Evolutionary conservation across 1,140 invertebrate species (phyloP).

Genomic region (Drosophila ananassae): DNA sequence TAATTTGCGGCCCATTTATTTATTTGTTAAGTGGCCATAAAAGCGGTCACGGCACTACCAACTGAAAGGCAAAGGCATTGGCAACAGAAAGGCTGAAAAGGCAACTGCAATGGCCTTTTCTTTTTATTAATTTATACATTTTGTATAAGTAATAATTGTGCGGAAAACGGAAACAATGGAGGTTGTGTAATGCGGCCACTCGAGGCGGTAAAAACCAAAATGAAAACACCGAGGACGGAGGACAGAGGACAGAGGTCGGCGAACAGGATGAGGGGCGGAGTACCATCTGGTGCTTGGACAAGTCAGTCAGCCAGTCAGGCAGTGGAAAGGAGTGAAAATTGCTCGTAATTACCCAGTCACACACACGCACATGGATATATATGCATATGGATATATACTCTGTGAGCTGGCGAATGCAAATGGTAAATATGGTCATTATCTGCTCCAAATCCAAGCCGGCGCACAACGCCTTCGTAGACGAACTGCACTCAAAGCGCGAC

Average conservation of each 20-base stretch:
- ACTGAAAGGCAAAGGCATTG: conserved; percentile 3
- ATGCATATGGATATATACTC: background rate
- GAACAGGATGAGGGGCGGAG: conserved; percentile 14
- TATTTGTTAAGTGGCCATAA: conserved; percentile 82
- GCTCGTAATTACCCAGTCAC: conserved; percentile 70
- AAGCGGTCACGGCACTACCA: conserved; percentile 64
- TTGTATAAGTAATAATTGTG: conserved; percentile 82
- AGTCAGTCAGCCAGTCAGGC: conserved; percentile 50
- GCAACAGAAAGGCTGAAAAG: conserved; percentile 10
- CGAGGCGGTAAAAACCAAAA: conserved; percentile 40
- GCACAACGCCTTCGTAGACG: conserved; percentile 61
- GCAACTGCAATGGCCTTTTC: conserved; percentile 50
- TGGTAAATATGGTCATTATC: conserved; percentile 80
- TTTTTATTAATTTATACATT: conserved; percentile 76
- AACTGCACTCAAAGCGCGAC: conserved; percentile 54
- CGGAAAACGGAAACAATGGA: conserved; percentile 83
- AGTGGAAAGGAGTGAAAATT: conserved; percentile 79
- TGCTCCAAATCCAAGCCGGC: conserved; percentile 57
- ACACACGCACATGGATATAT: conserved; percentile 33
- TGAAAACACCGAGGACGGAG: background rate
- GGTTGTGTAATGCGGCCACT: conserved; percentile 76
- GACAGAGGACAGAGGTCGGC: background rate
- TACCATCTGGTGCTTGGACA: conserved; percentile 43
- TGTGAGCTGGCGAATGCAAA: conserved; percentile 42
- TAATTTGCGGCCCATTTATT: conserved; percentile 78